Evolutionary conservation across 2,113 vertebrate species (phyloP).

Genomic region (Coracopsis vasa): DNA sequence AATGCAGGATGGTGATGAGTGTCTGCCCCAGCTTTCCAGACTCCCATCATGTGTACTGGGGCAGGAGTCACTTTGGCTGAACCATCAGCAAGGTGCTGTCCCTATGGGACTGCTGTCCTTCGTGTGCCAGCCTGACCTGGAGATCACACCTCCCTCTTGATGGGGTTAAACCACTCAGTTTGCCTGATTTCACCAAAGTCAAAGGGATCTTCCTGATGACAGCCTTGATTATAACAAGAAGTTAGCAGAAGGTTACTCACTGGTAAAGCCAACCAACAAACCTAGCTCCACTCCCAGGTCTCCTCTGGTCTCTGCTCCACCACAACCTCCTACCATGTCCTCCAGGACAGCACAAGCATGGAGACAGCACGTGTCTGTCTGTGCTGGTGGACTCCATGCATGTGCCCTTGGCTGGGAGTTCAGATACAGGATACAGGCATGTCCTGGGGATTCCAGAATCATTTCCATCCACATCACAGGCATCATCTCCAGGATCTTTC

Average conservation of each 20-base stretch:
- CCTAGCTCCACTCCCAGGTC: neutral
- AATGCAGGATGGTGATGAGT: neutral
- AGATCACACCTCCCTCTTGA: neutral
- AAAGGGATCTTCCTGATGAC: neutral
- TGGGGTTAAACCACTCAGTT: neutral
- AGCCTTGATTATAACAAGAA: neutral
- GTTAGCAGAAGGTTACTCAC: rapidly evolving
- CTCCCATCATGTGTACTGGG: neutral
- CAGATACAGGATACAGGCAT: neutral
- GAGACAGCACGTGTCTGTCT: neutral
- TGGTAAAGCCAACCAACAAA: neutral
- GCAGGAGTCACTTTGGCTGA: rapidly evolving
- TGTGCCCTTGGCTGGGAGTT: neutral
- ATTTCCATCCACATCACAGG: neutral
- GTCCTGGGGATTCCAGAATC: neutral
- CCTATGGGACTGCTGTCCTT: neutral
- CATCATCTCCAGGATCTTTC: neutral
- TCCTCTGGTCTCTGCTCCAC: neutral
- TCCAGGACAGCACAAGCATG: neutral
- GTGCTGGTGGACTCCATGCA: rapidly evolving
- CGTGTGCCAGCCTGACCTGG: neutral
- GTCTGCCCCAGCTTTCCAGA: neutral
- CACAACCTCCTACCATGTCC: neutral
- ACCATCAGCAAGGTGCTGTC: neutral
- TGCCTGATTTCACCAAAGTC: neutral